Percentiles rank a stretch among this genome's conserved stretches.
Evolutionary conservation across 2,888 invertebrate species (phyloP).

Genomic region (Drosophila borborema): DNA sequence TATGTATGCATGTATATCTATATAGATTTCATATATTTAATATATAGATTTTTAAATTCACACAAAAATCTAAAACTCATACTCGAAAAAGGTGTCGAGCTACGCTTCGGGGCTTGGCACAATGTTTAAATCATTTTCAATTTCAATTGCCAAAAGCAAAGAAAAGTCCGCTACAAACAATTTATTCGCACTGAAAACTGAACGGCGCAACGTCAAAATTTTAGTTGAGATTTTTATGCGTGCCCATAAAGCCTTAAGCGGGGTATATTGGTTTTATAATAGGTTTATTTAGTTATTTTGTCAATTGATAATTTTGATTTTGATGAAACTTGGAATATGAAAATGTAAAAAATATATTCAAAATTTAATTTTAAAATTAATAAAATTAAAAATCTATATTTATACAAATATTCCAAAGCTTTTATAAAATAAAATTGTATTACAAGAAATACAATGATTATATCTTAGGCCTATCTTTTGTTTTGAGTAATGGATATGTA

Average conservation of each 20-base stretch:
- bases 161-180: conserved; percentile 19
- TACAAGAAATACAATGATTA: too few species aligned
- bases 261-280: conserved; percentile 1
- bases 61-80: conserved; percentile 13
- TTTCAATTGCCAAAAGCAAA: conserved; percentile 26
- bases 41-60: conserved; percentile 3
- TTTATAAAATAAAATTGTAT: too few species aligned
- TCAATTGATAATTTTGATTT: not conserved
- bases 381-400: too few species aligned
- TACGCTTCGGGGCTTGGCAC: conserved; percentile 42
- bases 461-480: too few species aligned
- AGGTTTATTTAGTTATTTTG: not conserved
- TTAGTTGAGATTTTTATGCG: not conserved
- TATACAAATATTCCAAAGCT: too few species aligned
- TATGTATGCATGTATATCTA: conserved; percentile 1
- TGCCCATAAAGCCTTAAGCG: too few species aligned
- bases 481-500: too few species aligned
- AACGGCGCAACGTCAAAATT: conserved; percentile 15
- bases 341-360: too few species aligned
- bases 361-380: too few species aligned
- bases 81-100: conserved; percentile 44
- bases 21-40: not conserved
- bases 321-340: not conserved
- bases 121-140: conserved; percentile 58
- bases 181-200: conserved; percentile 9